Percentiles rank a stretch among this genome's conserved stretches.
Evolutionary conservation across 2,797 vertebrate genomes (phyloP).

Genomic region (Liparis tanakae): DNA sequence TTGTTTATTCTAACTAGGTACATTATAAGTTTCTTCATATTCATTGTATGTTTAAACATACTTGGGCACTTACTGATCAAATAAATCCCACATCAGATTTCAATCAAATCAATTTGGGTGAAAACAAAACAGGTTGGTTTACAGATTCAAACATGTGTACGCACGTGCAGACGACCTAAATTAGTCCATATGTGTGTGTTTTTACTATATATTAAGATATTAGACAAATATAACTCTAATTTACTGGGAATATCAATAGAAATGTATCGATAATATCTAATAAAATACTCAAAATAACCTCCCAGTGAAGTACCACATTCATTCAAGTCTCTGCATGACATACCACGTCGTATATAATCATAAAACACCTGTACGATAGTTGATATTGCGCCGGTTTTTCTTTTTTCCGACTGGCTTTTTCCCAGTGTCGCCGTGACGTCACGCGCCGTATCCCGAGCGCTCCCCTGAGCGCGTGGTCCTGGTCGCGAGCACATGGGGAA

Average conservation of each 20-base stretch:
- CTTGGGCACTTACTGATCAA: background rate
- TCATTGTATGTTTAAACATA: background rate
- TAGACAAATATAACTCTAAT: background rate
- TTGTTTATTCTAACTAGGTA: background rate
- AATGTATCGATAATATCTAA: background rate
- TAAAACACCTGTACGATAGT: background rate
- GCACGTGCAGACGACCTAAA: background rate
- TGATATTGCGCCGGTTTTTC: constrained; percentile 1
- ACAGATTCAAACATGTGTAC: background rate
- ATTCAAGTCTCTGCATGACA: fast-evolving
- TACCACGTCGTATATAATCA: fast-evolving
- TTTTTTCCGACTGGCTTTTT: constrained; percentile 22
- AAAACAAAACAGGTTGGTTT: background rate
- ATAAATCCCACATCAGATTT: background rate
- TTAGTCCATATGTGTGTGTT: background rate
- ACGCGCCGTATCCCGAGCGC: constrained; percentile 70
- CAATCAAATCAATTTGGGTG: background rate
- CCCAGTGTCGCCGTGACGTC: constrained; percentile 78
- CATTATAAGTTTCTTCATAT: background rate
- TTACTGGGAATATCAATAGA: background rate
- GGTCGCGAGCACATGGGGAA: constrained; percentile 83
- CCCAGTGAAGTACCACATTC: background rate
- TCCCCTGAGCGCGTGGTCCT: constrained; percentile 77
- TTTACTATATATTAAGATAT: background rate
- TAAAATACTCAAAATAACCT: background rate